phyloP scores from a whole-genome alignment of 2,113 vertebrate species.

The Peromyscus leucopus region DNA sequence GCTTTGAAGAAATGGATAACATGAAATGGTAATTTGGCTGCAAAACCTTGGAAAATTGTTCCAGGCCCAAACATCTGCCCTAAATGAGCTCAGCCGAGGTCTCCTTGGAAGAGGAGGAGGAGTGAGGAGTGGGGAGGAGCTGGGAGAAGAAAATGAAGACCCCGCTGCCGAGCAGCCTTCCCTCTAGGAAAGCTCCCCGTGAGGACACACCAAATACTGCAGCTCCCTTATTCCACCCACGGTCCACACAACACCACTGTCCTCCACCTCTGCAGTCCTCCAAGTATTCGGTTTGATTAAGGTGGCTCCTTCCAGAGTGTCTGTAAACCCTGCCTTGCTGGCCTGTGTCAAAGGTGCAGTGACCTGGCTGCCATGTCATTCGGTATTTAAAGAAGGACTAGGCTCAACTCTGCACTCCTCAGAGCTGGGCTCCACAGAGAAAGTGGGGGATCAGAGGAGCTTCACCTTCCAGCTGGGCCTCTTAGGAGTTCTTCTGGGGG shows the following conservation, averaged over 20 bases:
- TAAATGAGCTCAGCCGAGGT: slow-evolving; percentile 76
- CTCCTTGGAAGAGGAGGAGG: slow-evolving; percentile 30
- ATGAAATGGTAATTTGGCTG: slow-evolving; percentile 81
- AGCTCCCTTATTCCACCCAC: background rate
- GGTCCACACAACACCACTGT: background rate
- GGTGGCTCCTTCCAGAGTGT: slow-evolving; percentile 72
- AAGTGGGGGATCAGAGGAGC: slow-evolving; percentile 71
- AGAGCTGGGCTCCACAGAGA: slow-evolving; percentile 85
- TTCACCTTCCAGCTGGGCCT: slow-evolving; percentile 68
- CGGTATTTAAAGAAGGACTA: slow-evolving; percentile 84
- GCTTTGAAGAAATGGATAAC: slow-evolving; percentile 82
- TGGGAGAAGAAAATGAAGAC: background rate
- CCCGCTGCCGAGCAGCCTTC: background rate
- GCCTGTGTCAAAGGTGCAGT: slow-evolving; percentile 61
- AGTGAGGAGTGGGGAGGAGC: background rate
- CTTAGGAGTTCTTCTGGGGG: slow-evolving; percentile 96
- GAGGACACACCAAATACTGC: background rate
- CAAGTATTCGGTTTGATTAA: background rate
- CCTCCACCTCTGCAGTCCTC: background rate
- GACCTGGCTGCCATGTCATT: slow-evolving; percentile 74
- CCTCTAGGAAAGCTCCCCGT: background rate
- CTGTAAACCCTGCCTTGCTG: slow-evolving; percentile 74
- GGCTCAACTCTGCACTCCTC: slow-evolving; percentile 84
- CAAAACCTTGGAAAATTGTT: slow-evolving; percentile 77
- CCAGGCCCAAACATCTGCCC: slow-evolving; percentile 74